These are phyloP conservation scores for Casuarius casuarius DNA, from an alignment of 2,113 vertebrate species.

Conservation along the genomic window DNA sequence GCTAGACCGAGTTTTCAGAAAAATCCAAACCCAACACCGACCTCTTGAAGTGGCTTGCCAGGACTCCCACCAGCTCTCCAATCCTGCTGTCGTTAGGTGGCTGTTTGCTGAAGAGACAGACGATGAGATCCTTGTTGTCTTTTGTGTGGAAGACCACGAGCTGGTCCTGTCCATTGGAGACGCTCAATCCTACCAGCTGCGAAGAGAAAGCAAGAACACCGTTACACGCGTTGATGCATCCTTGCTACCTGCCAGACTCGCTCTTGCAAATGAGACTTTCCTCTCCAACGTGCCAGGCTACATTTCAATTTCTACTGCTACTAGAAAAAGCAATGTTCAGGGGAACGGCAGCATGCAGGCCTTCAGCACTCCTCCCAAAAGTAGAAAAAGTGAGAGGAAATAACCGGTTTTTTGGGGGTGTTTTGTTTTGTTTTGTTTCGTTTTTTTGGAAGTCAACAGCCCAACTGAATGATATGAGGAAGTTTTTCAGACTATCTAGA, in stretches of 20 bases:
- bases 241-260: neutral
- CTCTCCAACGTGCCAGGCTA: fast-evolving
- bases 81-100: slow-evolving; percentile 89
- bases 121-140: slow-evolving; percentile 94
- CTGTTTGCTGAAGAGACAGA: slow-evolving; percentile 89
- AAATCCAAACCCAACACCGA: slow-evolving; percentile 64
- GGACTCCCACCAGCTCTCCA: slow-evolving; percentile 93
- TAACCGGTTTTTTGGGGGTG: no score
- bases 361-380: neutral
- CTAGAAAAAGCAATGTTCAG: neutral
- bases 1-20: neutral
- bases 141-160: slow-evolving; percentile 98
- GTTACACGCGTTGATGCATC: fast-evolving
- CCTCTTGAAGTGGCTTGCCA: slow-evolving; percentile 96
- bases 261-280: neutral
- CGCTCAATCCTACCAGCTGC: slow-evolving; percentile 92
- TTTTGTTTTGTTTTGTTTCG: no score
- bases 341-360: neutral
- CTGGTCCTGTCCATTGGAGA: slow-evolving; percentile 96
- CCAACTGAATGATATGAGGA: neutral
- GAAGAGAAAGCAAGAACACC: neutral
- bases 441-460: neutral
- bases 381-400: neutral
- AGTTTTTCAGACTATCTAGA: neutral
- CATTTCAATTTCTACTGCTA: fast-evolving